Evolutionary conservation across 1,140 invertebrate genomes (phyloP).

Genomic region (Aphidius gifuensis): DNA sequence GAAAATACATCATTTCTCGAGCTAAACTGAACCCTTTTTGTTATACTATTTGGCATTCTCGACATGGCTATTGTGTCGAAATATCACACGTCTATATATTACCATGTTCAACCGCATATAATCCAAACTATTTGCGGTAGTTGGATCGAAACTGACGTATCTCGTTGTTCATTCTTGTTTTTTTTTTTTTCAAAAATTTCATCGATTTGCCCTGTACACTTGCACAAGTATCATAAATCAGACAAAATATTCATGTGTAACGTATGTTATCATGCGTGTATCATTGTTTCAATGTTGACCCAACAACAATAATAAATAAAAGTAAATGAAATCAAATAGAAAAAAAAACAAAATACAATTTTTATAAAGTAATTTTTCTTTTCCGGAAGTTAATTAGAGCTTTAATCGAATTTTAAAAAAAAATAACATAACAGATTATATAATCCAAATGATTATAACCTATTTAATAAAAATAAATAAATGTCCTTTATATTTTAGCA

Average conservation of each 20-base stretch:
- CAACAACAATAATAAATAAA: too few relatives aligned
- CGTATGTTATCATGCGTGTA: slow-evolving; percentile 10
- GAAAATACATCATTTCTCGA: too few relatives aligned
- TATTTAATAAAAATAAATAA: too few relatives aligned
- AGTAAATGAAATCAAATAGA: too few relatives aligned
- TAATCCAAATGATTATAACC: too few relatives aligned
- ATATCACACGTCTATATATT: slow-evolving; percentile 30
- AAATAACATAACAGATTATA: too few relatives aligned
- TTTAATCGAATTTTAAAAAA: too few relatives aligned
- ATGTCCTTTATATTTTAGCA: too few relatives aligned
- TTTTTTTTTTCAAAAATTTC: slow-evolving; percentile 15
- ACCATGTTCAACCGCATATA: slow-evolving; percentile 25
- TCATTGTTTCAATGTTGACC: background rate
- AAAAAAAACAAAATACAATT: too few relatives aligned
- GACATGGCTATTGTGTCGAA: slow-evolving; percentile 24
- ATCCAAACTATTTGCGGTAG: slow-evolving; percentile 25
- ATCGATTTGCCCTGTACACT: background rate
- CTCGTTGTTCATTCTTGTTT: slow-evolving; percentile 9
- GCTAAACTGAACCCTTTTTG: too few relatives aligned
- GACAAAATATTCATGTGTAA: slow-evolving; percentile 16
- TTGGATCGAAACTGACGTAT: slow-evolving; percentile 11
- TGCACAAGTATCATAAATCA: slow-evolving; percentile 8
- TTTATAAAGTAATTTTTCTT: too few relatives aligned
- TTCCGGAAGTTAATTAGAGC: too few relatives aligned
- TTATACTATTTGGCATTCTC: background rate